A percentile compares a stretch with the other conserved stretches of the same genome.
These are phyloP conservation scores for Porites evermanni DNA, from an alignment of 92 coral and sea anemone species.

Conservation along the genomic window DNA sequence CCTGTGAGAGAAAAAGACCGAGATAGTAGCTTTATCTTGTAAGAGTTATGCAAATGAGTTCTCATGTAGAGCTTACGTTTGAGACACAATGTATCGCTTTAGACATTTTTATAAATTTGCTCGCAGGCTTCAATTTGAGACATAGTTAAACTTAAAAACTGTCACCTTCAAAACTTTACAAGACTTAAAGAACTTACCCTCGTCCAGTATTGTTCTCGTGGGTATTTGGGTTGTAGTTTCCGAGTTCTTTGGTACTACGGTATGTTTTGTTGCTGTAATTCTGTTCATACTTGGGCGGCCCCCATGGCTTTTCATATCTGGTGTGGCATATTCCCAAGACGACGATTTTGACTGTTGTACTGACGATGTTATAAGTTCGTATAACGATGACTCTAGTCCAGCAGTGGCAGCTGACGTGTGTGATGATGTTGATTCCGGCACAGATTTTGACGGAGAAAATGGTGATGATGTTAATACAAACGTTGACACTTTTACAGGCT, in stretches of 20 bases:
- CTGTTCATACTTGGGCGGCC: background rate
- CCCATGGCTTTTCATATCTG: too few relatives aligned
- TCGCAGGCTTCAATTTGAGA: too few relatives aligned
- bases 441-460: background rate
- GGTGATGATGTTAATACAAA: background rate
- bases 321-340: background rate
- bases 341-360: background rate
- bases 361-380: background rate
- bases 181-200: background rate
- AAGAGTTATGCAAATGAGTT: too few relatives aligned
- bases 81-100: too few relatives aligned
- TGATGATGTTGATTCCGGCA: background rate
- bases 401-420: background rate
- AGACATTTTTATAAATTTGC: too few relatives aligned
- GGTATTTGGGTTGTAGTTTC: background rate
- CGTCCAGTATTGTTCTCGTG: background rate
- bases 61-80: too few relatives aligned
- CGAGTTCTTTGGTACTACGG: background rate
- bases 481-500: too few relatives aligned
- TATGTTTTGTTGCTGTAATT: background rate
- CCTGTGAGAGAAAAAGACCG: background rate
- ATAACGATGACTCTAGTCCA: background rate
- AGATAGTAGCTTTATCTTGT: background rate
- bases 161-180: background rate
- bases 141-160: background rate